Evolutionary conservation across 2,888 invertebrate species (phyloP).

Genomic region (Leptinotarsa rubiginosa): DNA sequence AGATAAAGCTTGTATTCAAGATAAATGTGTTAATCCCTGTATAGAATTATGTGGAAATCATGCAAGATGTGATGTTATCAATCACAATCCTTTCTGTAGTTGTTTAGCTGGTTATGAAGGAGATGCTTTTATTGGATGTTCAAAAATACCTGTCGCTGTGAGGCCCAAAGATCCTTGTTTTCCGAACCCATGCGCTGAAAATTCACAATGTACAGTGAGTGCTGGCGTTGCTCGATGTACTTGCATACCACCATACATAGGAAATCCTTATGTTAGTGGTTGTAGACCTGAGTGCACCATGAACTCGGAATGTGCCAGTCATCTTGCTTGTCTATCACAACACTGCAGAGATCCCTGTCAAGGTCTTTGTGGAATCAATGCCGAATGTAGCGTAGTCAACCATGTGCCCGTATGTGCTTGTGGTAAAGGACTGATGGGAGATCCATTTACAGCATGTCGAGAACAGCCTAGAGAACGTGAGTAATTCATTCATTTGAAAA

Average conservation of each 20-base stretch:
- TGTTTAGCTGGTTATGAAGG: slow-evolving; percentile 83
- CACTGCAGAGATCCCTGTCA: slow-evolving; percentile 89
- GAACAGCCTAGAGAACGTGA: slow-evolving; percentile 70
- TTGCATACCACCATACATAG: slow-evolving; percentile 90
- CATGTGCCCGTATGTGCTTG: slow-evolving; percentile 88
- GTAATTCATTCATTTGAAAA: slow-evolving; percentile 55
- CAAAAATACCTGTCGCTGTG: slow-evolving; percentile 64
- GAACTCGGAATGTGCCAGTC: slow-evolving; percentile 83
- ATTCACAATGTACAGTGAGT: slow-evolving; percentile 80
- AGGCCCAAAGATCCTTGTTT: slow-evolving; percentile 74
- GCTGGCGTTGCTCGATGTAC: slow-evolving; percentile 80
- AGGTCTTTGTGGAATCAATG: slow-evolving; percentile 85
- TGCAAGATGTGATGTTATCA: slow-evolving; percentile 82
- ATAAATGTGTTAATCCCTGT: slow-evolving; percentile 88
- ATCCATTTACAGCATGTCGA: slow-evolving; percentile 85
- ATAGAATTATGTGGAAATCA: slow-evolving; percentile 81
- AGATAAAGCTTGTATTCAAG: slow-evolving; percentile 82
- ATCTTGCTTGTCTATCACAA: slow-evolving; percentile 83
- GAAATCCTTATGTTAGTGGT: slow-evolving; percentile 87
- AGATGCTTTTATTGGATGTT: slow-evolving; percentile 86
- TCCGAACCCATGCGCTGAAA: slow-evolving; percentile 87
- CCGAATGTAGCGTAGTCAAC: slow-evolving; percentile 84
- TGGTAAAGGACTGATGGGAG: slow-evolving; percentile 79
- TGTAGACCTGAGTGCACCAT: slow-evolving; percentile 88
- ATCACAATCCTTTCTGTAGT: slow-evolving; percentile 84